phyloP scores from a whole-genome alignment of 53 echinoderm and acorn worm genomes.

The Arbacia lixula region DNA sequence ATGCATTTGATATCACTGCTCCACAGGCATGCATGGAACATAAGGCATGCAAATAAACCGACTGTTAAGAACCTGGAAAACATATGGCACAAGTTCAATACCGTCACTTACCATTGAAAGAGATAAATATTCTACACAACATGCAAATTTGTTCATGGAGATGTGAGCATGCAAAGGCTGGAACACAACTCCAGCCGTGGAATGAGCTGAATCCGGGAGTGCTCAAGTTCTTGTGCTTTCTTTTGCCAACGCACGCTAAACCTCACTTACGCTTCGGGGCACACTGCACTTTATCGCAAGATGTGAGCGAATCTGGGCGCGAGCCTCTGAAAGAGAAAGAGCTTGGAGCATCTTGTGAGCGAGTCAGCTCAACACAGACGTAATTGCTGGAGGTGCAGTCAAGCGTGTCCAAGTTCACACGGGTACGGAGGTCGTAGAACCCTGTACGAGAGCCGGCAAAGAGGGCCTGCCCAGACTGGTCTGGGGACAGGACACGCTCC shows the following conservation, averaged over 20 bases:
- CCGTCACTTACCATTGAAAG: too few relatives aligned
- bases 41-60: slow-evolving; percentile 20
- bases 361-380: slow-evolving; percentile 77
- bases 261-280: slow-evolving; percentile 75
- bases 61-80: slow-evolving; percentile 14
- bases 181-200: too few relatives aligned
- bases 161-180: slow-evolving; percentile 33
- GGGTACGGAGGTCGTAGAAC: slow-evolving; percentile 75
- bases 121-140: too few relatives aligned
- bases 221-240: neutral
- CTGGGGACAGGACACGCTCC: slow-evolving; percentile 58
- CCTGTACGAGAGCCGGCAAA: slow-evolving; percentile 53
- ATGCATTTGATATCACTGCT: neutral
- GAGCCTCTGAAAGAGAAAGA: slow-evolving; percentile 69
- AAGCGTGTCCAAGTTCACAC: slow-evolving; percentile 58
- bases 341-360: slow-evolving; percentile 35
- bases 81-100: slow-evolving; percentile 26
- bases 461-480: slow-evolving; percentile 71
- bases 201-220: neutral
- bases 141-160: slow-evolving; percentile 25
- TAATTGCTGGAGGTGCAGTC: slow-evolving; percentile 60
- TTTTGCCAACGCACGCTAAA: slow-evolving; percentile 23
- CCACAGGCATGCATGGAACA: neutral
- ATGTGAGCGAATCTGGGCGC: slow-evolving; percentile 60
- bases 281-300: slow-evolving; percentile 73